A percentile compares a stretch with the other conserved stretches of the same genome.
Evolutionary conservation across 64 coral and sea anemone species (phyloP).

Genomic region (Platygyra sinensis): DNA sequence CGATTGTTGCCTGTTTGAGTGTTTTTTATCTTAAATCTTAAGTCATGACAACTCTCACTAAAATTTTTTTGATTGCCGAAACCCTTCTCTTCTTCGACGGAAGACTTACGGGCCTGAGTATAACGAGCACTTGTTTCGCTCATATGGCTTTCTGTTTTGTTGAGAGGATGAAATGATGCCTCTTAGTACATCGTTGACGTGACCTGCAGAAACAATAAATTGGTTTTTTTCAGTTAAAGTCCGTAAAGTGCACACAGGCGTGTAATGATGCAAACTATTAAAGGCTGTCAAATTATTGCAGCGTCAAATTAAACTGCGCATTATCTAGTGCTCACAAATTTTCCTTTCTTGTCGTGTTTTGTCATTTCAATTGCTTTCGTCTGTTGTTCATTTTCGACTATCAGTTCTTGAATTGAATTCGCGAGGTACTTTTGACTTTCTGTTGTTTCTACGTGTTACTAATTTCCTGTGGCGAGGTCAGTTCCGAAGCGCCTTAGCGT

Average conservation of each 20-base stretch:
- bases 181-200: not conserved
- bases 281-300: slow-evolving; percentile 1
- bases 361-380: not conserved
- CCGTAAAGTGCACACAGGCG: not conserved
- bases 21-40: slow-evolving; percentile 7
- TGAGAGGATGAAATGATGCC: not conserved
- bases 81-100: not conserved
- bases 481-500: not conserved
- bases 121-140: not conserved
- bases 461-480: slow-evolving; percentile 9
- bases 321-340: not conserved
- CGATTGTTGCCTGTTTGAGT: not conserved
- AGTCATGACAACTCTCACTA: not conserved
- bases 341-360: not conserved
- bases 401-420: not conserved
- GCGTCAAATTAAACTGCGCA: not conserved
- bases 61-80: not conserved
- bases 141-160: not conserved
- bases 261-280: not conserved
- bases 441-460: not conserved
- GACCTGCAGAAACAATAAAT: not conserved
- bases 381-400: too few relatives aligned
- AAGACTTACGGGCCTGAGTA: not conserved
- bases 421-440: not conserved
- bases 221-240: not conserved